Evolutionary conservation across 2,113 vertebrate genomes (phyloP).

Genomic region (Lycaon pictus): DNA sequence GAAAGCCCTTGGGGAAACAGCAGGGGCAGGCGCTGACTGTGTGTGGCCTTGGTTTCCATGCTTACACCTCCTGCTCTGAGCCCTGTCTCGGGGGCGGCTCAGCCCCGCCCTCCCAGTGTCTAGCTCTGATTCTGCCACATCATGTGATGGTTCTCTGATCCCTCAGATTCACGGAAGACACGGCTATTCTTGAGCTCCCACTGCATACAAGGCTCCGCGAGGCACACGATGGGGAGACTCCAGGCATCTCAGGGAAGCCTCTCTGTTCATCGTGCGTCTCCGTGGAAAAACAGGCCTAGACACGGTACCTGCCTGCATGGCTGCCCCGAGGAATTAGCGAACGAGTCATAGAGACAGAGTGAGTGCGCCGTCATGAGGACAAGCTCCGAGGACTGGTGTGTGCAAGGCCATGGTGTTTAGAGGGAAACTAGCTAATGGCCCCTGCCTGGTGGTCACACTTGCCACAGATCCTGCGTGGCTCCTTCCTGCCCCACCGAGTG

Average conservation of each 20-base stretch:
- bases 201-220: rapidly evolving
- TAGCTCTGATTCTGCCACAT: background rate
- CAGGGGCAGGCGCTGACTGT: rapidly evolving
- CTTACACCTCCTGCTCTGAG: background rate
- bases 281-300: background rate
- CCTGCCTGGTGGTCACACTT: background rate
- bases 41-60: background rate
- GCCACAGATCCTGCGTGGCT: too few relatives aligned
- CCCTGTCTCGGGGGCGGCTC: background rate
- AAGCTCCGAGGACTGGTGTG: rapidly evolving
- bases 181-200: background rate
- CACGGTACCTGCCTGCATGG: background rate
- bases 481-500: too few relatives aligned
- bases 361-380: rapidly evolving
- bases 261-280: background rate
- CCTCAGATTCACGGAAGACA: background rate
- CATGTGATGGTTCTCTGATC: background rate
- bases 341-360: background rate
- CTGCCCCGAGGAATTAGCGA: background rate
- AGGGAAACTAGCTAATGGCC: background rate
- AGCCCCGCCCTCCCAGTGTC: background rate
- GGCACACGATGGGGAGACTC: too few relatives aligned
- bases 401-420: background rate
- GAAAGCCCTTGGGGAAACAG: background rate
- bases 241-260: background rate